Evolutionary conservation across 2,113 vertebrate species (phyloP), one percentile per base, ranked within the genome.

Genomic region (Cacatua alba): DNA sequence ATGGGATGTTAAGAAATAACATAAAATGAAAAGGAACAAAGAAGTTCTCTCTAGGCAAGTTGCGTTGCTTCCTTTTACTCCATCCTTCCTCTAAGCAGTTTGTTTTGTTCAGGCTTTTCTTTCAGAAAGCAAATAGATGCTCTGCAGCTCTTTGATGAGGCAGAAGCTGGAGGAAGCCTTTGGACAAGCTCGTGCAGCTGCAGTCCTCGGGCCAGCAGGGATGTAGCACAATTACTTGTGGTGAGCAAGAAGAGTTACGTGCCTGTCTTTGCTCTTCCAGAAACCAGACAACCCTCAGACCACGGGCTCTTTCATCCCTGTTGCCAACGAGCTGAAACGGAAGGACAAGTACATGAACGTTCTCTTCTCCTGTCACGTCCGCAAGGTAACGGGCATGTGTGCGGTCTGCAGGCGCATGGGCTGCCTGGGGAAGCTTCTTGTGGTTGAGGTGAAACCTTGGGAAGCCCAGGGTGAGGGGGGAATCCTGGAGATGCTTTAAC

Each of bases 281-380:
- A 99, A 99, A 91, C 96, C 98, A 57, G 99, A 99, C 52, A 99
- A 97, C 62, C 97, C 98, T 6, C 98, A 99, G 81, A 97, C 96
- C 37, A 98, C 98, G 0, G 97, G 98, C 33, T 98, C 98, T 1
- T 99, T 99, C 95, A 97, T 98, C 9, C 97, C 99, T 2, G 98
- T 99, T 13, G 99, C 99, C 95, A 99, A 98, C 55, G 99, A 99
- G 90, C 98, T 99, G 95, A 99, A 99, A 94, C 97, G 99, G 25
- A 99, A 99, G 87, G 99, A 99, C 98, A 99, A 99, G 89, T 99
- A 99, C 98, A 99, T 99, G 99, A 98, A 97, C 2, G 70, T 99
- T 25, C 98, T 99, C 83, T 99, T 99, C 97, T 99, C 99, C 87
- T 99, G 99, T 91, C 99, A 99, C 4, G 99, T 99, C 57, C 99